Conservation (phyloP, 2,888 invertebrate genomes). For the Drosophila maculinotata region DNA sequence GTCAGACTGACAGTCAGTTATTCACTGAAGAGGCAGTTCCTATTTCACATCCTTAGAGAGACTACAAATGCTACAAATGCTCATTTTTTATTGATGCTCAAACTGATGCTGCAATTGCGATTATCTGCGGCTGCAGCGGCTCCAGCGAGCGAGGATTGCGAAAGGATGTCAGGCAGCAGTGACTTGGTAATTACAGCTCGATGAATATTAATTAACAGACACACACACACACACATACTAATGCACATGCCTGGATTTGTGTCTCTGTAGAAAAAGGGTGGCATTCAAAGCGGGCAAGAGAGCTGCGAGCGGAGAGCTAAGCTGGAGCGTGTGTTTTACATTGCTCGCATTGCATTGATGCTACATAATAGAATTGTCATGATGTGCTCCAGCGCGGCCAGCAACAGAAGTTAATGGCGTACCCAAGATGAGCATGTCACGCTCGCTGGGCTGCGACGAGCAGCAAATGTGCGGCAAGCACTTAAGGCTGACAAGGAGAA, state of each 20-base stretch:
- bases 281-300: conserved; percentile 3
- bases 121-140: conserved; percentile 17
- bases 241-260: conserved; percentile 19
- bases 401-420: conserved; percentile 65
- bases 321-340: conserved; percentile 43
- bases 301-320: too few relatives aligned
- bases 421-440: conserved; percentile 74
- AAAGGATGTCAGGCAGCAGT: conserved; percentile 4
- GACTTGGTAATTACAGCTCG: conserved; percentile 73
- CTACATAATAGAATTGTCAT: conserved; percentile 62
- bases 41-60: conserved; percentile 9
- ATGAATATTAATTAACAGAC: conserved; percentile 71
- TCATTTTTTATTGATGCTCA: conserved; percentile 16
- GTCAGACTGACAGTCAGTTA: conserved; percentile 1
- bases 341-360: conserved; percentile 55
- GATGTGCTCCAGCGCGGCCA: conserved; percentile 65
- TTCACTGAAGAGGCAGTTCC: conserved; percentile 4
- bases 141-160: conserved; percentile 9
- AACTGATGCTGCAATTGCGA: conserved; percentile 25
- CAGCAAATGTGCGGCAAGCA: conserved; percentile 65
- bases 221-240: conserved; percentile 16
- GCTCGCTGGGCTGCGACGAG: conserved; percentile 76
- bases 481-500: conserved; percentile 25
- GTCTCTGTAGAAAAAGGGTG: conserved; percentile 19
- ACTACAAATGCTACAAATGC: conserved; percentile 2